phyloP scores from a whole-genome alignment of 2,888 invertebrate species.

The Phengaris alcon region DNA sequence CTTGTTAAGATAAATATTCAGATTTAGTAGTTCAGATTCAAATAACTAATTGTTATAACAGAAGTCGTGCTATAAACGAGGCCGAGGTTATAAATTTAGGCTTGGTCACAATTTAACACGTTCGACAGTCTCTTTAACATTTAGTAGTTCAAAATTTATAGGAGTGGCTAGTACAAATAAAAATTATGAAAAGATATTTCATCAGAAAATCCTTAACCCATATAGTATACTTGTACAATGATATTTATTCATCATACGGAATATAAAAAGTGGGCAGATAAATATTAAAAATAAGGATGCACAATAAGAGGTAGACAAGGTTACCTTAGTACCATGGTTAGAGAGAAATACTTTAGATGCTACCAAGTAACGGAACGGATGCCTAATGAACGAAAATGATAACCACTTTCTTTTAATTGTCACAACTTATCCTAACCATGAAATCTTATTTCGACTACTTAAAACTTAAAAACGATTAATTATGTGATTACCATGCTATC shows the following conservation, averaged over 20 bases:
- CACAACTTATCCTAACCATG: conserved; percentile 36
- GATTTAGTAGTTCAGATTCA: not conserved
- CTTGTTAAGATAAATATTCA: not conserved
- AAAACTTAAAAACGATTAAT: conserved; percentile 60
- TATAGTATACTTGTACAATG: too few species aligned
- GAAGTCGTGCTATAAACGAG: conserved; percentile 4
- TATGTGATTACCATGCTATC: conserved; percentile 72
- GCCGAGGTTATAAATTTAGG: not conserved
- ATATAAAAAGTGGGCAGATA: too few species aligned
- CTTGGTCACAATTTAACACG: not conserved
- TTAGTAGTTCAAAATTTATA: not conserved
- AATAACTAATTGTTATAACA: not conserved
- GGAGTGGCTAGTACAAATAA: not conserved
- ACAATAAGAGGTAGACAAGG: too few species aligned
- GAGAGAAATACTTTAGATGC: not conserved
- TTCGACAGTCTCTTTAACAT: not conserved
- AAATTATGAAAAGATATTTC: too few species aligned
- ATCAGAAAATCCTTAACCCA: too few species aligned
- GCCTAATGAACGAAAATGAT: not conserved
- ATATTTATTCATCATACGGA: too few species aligned
- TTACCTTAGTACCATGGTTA: not conserved
- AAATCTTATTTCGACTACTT: conserved; percentile 55
- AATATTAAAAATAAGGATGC: too few species aligned
- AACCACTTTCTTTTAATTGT: not conserved
- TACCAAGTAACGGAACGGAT: not conserved